Evolutionary conservation across 2,113 vertebrate species (phyloP).

Genomic region (Athene cunicularia): DNA sequence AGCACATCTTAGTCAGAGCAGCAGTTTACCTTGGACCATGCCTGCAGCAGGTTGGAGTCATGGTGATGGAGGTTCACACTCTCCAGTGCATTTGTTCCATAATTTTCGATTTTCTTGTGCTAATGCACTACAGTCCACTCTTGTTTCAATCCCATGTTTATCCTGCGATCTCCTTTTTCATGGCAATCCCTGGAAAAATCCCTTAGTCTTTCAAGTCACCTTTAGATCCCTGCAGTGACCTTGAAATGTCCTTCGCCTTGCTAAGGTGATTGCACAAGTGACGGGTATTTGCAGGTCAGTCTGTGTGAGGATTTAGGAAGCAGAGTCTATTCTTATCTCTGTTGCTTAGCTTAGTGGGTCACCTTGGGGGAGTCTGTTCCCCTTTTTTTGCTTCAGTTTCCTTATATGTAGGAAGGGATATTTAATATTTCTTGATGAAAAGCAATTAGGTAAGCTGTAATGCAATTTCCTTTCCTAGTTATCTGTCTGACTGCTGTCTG

Average conservation of each 20-base stretch:
- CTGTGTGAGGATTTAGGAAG: constrained; percentile 3
- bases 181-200: background rate
- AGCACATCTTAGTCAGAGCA: background rate
- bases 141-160: background rate
- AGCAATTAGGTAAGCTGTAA: constrained; percentile 24
- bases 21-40: background rate
- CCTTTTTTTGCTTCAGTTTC: background rate
- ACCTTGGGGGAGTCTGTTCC: background rate
- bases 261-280: background rate
- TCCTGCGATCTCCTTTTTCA: background rate
- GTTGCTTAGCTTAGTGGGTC: background rate
- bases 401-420: background rate
- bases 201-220: background rate
- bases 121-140: background rate
- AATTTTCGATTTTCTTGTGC: background rate
- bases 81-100: background rate
- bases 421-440: constrained; percentile 33
- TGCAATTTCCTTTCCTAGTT: background rate
- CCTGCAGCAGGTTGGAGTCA: background rate
- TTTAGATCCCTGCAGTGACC: background rate
- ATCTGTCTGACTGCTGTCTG: background rate
- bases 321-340: constrained; percentile 39
- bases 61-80: rapidly evolving
- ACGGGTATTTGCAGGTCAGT: background rate
- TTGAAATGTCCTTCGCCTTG: background rate